Evolutionary conservation across 37 sponge, comb jelly and placozoan species (phyloP).

Genomic region (Halisarca cf. caerulea): DNA sequence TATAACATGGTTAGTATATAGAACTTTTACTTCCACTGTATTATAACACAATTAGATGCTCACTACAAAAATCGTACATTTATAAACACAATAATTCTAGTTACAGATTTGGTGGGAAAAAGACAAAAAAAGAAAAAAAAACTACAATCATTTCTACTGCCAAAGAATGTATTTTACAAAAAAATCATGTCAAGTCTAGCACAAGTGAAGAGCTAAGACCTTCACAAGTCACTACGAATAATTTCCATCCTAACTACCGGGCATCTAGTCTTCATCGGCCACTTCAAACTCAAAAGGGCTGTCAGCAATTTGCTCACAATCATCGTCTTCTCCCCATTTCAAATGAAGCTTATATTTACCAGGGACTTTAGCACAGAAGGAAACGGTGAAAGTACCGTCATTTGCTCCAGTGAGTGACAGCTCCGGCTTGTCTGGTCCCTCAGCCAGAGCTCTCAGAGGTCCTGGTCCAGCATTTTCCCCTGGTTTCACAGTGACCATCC

Average conservation of each 20-base stretch:
- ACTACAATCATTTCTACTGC: background rate
- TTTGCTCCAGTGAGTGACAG: conserved; percentile 49
- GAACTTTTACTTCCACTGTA: no score
- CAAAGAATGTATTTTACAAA: no score
- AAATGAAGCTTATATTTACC: conserved; percentile 77
- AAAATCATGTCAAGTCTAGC: no score
- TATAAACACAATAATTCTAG: background rate
- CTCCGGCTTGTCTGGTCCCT: conserved; percentile 77
- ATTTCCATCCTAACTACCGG: no score
- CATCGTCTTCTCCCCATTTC: conserved; percentile 81
- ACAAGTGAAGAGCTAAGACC: no score
- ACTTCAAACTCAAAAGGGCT: conserved; percentile 84
- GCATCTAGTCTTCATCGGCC: background rate
- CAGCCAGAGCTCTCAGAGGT: conserved; percentile 80
- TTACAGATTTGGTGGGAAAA: background rate
- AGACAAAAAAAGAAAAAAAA: background rate
- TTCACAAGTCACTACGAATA: no score
- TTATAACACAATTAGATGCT: no score
- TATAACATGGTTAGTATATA: no score
- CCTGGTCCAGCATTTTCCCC: conserved; percentile 76
- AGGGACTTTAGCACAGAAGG: conserved; percentile 62
- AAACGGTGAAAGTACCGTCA: conserved; percentile 70
- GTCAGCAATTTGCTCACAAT: conserved; percentile 54
- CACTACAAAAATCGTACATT: no score
- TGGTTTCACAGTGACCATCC: conserved; percentile 43